These are phyloP conservation scores for Agriopis aurantiaria DNA, from an alignment of 2,888 invertebrate genomes.

Conservation along the genomic window DNA sequence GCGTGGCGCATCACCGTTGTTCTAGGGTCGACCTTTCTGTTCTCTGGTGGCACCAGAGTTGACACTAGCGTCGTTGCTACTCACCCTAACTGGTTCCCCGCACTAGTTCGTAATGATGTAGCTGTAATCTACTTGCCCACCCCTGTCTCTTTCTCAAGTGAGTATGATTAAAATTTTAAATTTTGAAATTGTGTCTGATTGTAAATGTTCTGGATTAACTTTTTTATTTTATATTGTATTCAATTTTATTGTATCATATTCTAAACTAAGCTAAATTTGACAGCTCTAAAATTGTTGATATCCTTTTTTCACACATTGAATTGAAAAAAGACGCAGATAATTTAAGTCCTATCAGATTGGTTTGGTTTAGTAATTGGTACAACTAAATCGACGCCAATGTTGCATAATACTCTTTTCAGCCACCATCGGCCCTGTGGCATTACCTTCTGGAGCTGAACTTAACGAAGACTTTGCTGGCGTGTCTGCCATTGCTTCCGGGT, in stretches of 20 bases:
- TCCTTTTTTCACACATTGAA: too few species aligned
- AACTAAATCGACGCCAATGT: too few species aligned
- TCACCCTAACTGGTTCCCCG: constrained; percentile 62
- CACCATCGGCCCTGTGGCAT: constrained; percentile 50
- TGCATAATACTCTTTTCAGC: constrained; percentile 37
- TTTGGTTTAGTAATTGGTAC: too few species aligned
- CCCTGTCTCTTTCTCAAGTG: constrained; percentile 49
- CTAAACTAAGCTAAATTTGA: too few species aligned
- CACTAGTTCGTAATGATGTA: constrained; percentile 59
- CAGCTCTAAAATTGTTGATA: too few species aligned
- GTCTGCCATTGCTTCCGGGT: constrained; percentile 65
- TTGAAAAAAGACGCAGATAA: too few species aligned
- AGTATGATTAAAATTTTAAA: constrained; percentile 31
- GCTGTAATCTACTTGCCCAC: constrained; percentile 56
- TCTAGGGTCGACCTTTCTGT: constrained; percentile 62
- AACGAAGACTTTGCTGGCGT: constrained; percentile 53
- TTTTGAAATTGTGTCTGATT: not conserved
- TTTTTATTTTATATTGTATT: too few species aligned
- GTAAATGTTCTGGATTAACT: too few species aligned
- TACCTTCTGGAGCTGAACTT: constrained; percentile 55
- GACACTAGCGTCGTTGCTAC: constrained; percentile 50
- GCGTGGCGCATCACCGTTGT: constrained; percentile 62
- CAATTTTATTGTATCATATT: too few species aligned
- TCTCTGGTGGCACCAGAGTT: constrained; percentile 63
- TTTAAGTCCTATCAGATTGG: too few species aligned